Conservation (phyloP, 1,140 invertebrate species). For the Thaumatotibia leucotreta region DNA sequence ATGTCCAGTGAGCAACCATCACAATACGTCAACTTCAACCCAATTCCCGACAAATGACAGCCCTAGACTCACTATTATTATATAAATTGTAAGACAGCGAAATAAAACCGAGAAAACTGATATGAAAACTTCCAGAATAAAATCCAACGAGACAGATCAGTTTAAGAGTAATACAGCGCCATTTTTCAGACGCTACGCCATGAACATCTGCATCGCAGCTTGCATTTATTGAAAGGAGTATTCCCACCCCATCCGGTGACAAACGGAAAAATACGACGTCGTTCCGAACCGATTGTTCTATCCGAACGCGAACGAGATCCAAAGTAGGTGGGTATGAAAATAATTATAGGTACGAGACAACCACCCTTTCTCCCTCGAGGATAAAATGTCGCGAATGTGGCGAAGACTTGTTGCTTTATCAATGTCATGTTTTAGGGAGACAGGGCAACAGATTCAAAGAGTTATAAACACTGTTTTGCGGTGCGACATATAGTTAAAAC, state of each 20-base stretch:
- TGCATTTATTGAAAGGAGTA: conserved; percentile 50
- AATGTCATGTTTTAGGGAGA: conserved; percentile 48
- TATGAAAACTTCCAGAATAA: background rate
- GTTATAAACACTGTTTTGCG: background rate
- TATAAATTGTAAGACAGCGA: background rate
- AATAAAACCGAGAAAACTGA: background rate
- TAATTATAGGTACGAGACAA: conserved; percentile 62
- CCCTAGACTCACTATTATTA: too few relatives aligned
- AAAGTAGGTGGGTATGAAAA: conserved; percentile 42
- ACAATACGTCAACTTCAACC: too few relatives aligned
- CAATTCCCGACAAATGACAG: too few relatives aligned
- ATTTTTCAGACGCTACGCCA: background rate
- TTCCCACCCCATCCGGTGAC: conserved; percentile 31
- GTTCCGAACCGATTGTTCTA: conserved; percentile 54
- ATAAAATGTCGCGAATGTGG: conserved; percentile 54
- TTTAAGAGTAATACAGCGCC: background rate
- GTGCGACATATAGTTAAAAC: too few relatives aligned
- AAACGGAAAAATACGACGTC: conserved; percentile 61
- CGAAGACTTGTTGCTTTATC: conserved; percentile 71
- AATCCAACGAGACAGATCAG: background rate
- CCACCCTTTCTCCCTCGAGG: conserved; percentile 20
- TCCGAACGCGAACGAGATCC: conserved; percentile 54
- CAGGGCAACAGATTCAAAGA: background rate
- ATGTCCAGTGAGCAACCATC: too few relatives aligned
- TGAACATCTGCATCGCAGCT: conserved; percentile 25